Evolutionary conservation across 2,797 vertebrate species (phyloP).

Genomic region (Rhabdophis nuchalis): DNA sequence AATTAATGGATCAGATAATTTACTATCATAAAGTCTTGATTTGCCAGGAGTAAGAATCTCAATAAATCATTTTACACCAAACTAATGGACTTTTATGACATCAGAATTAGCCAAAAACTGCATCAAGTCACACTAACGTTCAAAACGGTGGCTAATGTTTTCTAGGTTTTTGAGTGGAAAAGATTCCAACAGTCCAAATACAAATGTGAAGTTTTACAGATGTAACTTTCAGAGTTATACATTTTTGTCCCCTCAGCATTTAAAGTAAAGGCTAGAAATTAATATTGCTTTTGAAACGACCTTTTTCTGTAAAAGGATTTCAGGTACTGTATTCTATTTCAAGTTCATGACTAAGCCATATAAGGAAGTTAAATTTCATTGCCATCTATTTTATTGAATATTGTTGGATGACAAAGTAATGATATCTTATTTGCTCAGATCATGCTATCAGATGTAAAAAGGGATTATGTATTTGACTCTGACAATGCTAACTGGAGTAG

Average conservation of each 20-base stretch:
- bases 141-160: conserved; percentile 38
- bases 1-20: background rate
- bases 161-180: background rate
- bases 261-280: conserved; percentile 42
- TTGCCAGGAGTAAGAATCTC: conserved; percentile 25
- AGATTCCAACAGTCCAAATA: conserved; percentile 28
- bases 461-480: conserved; percentile 30
- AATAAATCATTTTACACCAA: conserved; percentile 45
- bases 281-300: conserved; percentile 45
- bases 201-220: conserved; percentile 41
- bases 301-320: conserved; percentile 62
- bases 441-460: conserved; percentile 26
- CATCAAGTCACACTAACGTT: conserved; percentile 32
- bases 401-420: conserved; percentile 61
- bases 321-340: conserved; percentile 55
- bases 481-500: conserved; percentile 8
- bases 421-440: conserved; percentile 39
- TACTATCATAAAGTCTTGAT: background rate
- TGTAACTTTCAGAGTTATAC: conserved; percentile 43
- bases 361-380: conserved; percentile 69
- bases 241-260: conserved; percentile 27
- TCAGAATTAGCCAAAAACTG: conserved; percentile 32
- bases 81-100: conserved; percentile 43
- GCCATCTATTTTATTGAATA: conserved; percentile 62
- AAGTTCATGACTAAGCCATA: conserved; percentile 63